phyloP scores from a whole-genome alignment of 2,113 vertebrate genomes.

The Saimiri boliviensis region DNA sequence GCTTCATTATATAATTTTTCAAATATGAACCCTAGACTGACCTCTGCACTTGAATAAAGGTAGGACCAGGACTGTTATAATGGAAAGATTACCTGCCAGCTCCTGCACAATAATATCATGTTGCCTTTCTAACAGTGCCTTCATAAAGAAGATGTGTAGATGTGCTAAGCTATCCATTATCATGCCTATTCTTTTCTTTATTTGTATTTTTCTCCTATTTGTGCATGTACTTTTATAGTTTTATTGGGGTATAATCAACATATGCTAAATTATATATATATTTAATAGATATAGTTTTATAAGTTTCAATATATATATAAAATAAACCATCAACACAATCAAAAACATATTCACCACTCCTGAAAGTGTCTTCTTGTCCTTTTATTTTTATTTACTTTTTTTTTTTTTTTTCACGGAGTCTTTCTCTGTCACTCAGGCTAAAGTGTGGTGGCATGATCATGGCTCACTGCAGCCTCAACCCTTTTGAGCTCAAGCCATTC shows the following conservation, averaged over 20 bases:
- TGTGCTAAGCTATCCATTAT: not conserved
- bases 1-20: not conserved
- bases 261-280: not conserved
- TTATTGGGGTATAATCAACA: not conserved
- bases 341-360: not conserved
- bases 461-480: too few species aligned
- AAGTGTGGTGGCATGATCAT: too few species aligned
- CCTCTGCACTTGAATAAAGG: not conserved
- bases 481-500: too few species aligned
- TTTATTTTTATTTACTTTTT: too few species aligned
- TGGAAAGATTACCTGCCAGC: not conserved
- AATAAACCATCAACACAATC: not conserved
- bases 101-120: not conserved
- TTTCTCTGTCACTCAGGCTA: too few species aligned
- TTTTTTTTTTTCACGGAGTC: too few species aligned
- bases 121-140: not conserved
- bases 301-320: not conserved
- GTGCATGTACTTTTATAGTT: not conserved
- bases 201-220: slow-evolving; percentile 8
- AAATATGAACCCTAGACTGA: not conserved
- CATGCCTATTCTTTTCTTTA: not conserved
- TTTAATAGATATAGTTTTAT: not conserved
- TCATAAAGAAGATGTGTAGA: not conserved
- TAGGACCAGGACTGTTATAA: not conserved
- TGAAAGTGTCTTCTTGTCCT: not conserved